These are phyloP conservation scores for Sympetrum striolatum DNA, from an alignment of 2,888 invertebrate genomes.

Conservation along the genomic window DNA sequence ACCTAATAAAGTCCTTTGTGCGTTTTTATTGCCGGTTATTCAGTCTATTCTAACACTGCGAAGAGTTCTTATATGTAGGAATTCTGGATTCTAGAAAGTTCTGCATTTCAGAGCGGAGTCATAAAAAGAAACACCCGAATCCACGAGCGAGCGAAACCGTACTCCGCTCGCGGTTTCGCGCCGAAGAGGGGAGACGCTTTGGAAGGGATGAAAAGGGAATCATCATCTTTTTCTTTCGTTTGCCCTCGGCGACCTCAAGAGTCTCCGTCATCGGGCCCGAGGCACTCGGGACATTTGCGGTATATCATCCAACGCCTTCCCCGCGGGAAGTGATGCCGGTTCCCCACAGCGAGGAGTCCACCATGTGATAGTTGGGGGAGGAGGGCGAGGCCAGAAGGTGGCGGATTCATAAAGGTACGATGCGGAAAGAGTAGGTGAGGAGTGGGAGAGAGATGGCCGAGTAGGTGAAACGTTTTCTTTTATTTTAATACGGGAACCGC, in stretches of 20 bases:
- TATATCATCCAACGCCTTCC: background rate
- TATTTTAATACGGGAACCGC: background rate
- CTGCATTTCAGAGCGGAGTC: no score
- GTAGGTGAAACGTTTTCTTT: background rate
- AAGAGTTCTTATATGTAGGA: no score
- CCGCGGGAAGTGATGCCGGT: background rate
- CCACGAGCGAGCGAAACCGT: background rate
- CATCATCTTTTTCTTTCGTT: background rate
- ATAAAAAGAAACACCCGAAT: no score
- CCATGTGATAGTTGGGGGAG: background rate
- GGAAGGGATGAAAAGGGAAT: background rate
- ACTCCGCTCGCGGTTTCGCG: background rate
- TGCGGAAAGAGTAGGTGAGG: background rate
- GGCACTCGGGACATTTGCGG: background rate
- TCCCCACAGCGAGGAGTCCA: background rate
- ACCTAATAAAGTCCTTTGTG: no score
- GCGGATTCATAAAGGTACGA: background rate
- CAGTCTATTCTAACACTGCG: no score
- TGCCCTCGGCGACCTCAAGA: background rate
- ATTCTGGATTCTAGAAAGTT: no score
- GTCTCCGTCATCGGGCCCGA: background rate
- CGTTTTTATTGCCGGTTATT: no score
- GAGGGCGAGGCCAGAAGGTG: background rate
- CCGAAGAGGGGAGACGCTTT: background rate
- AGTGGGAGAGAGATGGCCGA: background rate